Percentiles rank a stretch among this genome's conserved stretches.
Conservation (phyloP, 1,140 invertebrate species). For the Acyrthosiphon pisum region DNA sequence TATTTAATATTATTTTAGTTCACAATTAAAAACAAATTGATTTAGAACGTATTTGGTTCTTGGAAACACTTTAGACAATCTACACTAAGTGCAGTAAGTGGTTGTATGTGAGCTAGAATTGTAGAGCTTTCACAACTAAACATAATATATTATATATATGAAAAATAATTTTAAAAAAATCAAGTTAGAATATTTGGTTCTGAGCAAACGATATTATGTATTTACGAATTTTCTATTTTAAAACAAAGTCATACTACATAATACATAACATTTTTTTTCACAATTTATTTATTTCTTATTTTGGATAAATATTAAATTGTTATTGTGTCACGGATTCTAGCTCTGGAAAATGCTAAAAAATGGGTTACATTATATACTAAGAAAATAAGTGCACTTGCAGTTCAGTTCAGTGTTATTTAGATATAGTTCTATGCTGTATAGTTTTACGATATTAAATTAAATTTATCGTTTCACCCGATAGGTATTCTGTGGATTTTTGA, state of each 20-base stretch:
- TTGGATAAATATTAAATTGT: background rate
- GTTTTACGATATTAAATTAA: background rate
- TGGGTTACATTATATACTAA: background rate
- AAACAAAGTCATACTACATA: too few species aligned
- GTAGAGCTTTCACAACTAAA: too few species aligned
- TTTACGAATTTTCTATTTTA: background rate
- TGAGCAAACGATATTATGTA: background rate
- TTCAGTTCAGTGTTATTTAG: background rate
- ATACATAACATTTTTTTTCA: background rate
- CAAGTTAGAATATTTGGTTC: background rate
- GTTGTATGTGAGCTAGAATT: background rate
- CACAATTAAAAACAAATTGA: background rate
- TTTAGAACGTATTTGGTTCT: background rate
- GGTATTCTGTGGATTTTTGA: background rate
- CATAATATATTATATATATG: too few species aligned
- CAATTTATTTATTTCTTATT: background rate
- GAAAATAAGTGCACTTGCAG: background rate
- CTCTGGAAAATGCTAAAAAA: background rate
- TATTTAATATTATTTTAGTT: background rate
- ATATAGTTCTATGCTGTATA: background rate
- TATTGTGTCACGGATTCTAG: background rate
- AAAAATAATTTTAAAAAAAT: background rate
- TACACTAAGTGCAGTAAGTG: background rate
- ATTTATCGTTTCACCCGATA: background rate
- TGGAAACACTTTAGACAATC: background rate